These are phyloP conservation scores for Triplophysa yarkandensis DNA, from an alignment of 2,797 vertebrate genomes.

Conservation along the genomic window DNA sequence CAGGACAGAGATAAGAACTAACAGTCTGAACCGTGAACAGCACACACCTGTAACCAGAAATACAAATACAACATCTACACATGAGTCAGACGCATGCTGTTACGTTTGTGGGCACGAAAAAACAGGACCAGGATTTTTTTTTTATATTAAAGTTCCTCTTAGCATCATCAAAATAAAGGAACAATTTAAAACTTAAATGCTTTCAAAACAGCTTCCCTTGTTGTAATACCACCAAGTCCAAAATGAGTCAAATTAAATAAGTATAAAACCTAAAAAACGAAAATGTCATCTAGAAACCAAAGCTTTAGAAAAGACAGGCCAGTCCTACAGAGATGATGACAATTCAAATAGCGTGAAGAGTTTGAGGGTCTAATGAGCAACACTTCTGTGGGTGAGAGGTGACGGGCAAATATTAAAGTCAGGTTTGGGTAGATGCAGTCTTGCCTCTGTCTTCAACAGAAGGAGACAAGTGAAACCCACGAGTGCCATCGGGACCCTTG, in stretches of 20 bases:
- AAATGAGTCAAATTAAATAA: slow-evolving; percentile 31
- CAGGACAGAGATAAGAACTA: slow-evolving; percentile 60
- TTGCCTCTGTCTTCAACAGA: slow-evolving; percentile 75
- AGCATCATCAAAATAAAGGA: not conserved
- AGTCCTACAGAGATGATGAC: slow-evolving; percentile 29
- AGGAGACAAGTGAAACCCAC: slow-evolving; percentile 83
- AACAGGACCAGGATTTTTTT: not conserved
- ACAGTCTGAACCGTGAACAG: slow-evolving; percentile 60
- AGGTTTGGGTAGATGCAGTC: slow-evolving; percentile 74
- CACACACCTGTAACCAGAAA: slow-evolving; percentile 56
- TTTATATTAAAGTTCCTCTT: not conserved
- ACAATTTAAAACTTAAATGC: slow-evolving; percentile 21
- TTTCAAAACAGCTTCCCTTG: slow-evolving; percentile 41
- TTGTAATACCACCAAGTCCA: slow-evolving; percentile 62
- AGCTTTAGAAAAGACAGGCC: slow-evolving; percentile 34
- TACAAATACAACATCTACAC: slow-evolving; percentile 62
- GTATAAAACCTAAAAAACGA: slow-evolving; percentile 40
- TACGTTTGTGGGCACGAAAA: slow-evolving; percentile 52
- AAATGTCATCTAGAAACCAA: slow-evolving; percentile 45
- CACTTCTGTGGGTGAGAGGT: slow-evolving; percentile 42
- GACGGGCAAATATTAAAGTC: slow-evolving; percentile 50
- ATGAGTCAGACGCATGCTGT: slow-evolving; percentile 55
- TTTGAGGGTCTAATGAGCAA: slow-evolving; percentile 41
- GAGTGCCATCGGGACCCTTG: slow-evolving; percentile 90
- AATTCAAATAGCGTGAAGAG: slow-evolving; percentile 24